Evolutionary conservation across 2,113 vertebrate genomes (phyloP), one percentile per base, ranked within the genome.

Genomic region (Amphiprion ocellaris): DNA sequence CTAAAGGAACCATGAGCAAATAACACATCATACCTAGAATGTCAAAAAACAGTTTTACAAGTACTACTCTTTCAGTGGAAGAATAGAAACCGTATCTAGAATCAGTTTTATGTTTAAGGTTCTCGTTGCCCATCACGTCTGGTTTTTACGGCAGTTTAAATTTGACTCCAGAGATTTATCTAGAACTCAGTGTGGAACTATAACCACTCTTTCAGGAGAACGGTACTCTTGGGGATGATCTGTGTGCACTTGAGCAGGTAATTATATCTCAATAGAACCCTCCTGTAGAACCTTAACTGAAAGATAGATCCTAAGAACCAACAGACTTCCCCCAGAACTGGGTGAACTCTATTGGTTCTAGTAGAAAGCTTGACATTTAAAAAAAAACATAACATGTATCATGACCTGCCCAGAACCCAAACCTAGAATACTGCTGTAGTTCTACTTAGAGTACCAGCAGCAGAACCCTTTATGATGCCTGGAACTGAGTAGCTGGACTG

Each of bases 161-260:
- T 52, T 26, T 0, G 47, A 33, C 12, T 0, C 7, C 1, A 26
- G 49, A 26, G 10, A 19, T 19, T 26, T 23, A 44, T 41, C 15
- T 26, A 67, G 28, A 68, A 61, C 30, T 50, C 28, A 56, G 53
- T 70, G 0, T 60, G 46, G 47, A 63, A 33, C 56, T 76, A 16
- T 73, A 9, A 49, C 47, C 19, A 28, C 0, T 73, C 33, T 74
- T 54, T 23, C 86, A 90, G 89, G 89, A 83, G 64, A 78, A 53
- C 73, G 1, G 28, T 52, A 39, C 50, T 77, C 64, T 86, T 64
- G 63, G 67, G 74, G 61, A 77, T 66, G 69, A 77, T 5, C 74
- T 90, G 67, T 79, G 74, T 1, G 28, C 41, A 49, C 68, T 88
- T 2, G 65, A 90, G 60, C 86, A 86, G 83, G 86, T 86, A 86